phyloP scores from a whole-genome alignment of 2,888 invertebrate genomes.

The Platerodrilus igneus region DNA sequence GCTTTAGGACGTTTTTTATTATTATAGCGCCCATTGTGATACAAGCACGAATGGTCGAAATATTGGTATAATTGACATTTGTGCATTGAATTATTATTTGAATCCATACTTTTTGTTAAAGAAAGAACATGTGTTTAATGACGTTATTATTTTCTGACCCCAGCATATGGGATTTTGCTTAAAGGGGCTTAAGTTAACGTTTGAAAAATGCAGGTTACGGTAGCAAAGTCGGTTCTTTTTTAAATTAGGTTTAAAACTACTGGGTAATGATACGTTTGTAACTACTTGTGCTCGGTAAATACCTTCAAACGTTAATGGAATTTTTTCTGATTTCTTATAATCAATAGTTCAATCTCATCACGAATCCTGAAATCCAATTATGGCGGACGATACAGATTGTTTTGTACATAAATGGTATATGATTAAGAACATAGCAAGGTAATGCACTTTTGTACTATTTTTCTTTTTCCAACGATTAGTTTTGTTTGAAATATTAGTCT shows the following conservation, averaged over 20 bases:
- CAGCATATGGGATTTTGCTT: too few species aligned
- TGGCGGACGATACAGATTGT: conserved; percentile 22
- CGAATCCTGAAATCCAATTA: conserved; percentile 29
- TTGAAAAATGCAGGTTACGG: too few species aligned
- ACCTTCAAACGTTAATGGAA: conserved; percentile 27
- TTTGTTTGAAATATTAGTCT: too few species aligned
- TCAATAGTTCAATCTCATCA: conserved; percentile 26
- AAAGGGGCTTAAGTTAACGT: too few species aligned
- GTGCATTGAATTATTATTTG: conserved; percentile 23
- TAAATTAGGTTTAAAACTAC: conserved; percentile 32
- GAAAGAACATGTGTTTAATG: conserved; percentile 20
- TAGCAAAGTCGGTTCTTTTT: conserved; percentile 32
- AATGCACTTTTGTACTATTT: too few species aligned
- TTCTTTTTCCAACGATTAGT: too few species aligned
- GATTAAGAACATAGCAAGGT: too few species aligned
- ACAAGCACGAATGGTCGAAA: conserved; percentile 26
- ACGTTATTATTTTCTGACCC: too few species aligned
- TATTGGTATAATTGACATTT: conserved; percentile 24
- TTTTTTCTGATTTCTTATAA: conserved; percentile 29
- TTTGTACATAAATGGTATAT: conserved; percentile 22
- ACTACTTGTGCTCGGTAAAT: conserved; percentile 23
- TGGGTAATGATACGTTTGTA: conserved; percentile 30
- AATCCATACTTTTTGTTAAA: conserved; percentile 11
- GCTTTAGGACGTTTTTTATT: conserved; percentile 8
- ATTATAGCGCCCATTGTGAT: conserved; percentile 19